Base-by-base conservation (phyloP, 2,113 vertebrate genomes). In the Vidua macroura region DNA sequence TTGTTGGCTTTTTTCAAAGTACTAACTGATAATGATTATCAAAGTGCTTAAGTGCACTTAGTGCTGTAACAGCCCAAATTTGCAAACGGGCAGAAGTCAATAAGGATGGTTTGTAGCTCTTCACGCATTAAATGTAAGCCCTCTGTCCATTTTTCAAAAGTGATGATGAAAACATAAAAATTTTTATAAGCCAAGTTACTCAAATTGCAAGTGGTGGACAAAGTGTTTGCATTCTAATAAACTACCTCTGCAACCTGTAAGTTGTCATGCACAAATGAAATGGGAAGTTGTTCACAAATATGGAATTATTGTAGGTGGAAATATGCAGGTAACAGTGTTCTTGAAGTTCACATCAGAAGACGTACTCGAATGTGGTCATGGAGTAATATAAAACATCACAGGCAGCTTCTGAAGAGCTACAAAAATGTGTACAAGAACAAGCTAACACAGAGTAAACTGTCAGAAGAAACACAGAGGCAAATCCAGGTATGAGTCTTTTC, bases 291-390 rank as follows among this genome's bases (percentile, higher is more conserved):
- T 35, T 95, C 14, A 95, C 27, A 18, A 52, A 17, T 33, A 59
- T 62, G 94, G 53, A 30, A 74, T 96, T 96, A n/a, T 86, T 97
- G 15, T 91, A 99, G 99, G 99, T 99, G 99, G 99, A 97, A 94
- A 39, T 99, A 99, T 5, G 97, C 97, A 56, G 97, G 98, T 82
- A 97, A 97, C 94, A 98, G 99, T 78, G 98, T 99, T 79, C 95
- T 99, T 88, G 98, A 99, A 94, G 98, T 99, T 79, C 98, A 99
- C 63, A 95, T 99, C 80, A 98, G 96, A 83, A 98, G 97, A 37
- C 55, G 75, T 21, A 97, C 96, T 60, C 97, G 15, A 46, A 99
- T 99, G 99, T 99, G 99, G 99, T 98, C 98, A 4, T 99, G 99
- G 99, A 97, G 83, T 83, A 97, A 97, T 90, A 99, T 99, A 88